Base-by-base conservation (phyloP, 2,888 invertebrate species). In the Plebejus melissa region DNA sequence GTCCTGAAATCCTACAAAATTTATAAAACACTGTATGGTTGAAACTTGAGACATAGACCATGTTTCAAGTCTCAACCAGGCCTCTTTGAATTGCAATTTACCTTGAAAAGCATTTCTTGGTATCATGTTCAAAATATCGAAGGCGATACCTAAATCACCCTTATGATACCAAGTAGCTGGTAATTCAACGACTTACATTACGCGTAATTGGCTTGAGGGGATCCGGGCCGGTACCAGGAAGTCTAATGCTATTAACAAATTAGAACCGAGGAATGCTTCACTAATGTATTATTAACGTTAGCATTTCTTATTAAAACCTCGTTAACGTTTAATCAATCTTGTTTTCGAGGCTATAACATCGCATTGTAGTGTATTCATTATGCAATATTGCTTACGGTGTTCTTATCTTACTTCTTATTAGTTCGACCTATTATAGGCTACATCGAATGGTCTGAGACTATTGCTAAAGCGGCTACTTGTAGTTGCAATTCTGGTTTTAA, bases 241-340 rank as follows among this genome's bases (percentile, higher is more conserved):
- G 38, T 69, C 22, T 70, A 70, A 70, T 70, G 41, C 70, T 70
- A 41, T 70, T 70, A 70, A 41, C 7, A 5, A 70, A 70, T 70
- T 70, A 70, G 70, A 22, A 28, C 41, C 70, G 7, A 70, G 70
- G 38, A 41, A 70, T 16, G 32, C 13, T 32, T 16, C 65, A 32
- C 32, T 65, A 36, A 32, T 65, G 5, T 32, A 32, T 32, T 32
- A 32, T 32, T 32, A 13, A 13, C 13, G 65, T 13, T 32, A 65
- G 32, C 32, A 32, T 13, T 65, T 65, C 13, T 65, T 65, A 65
- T 65, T 65, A 65, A 65, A 32, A 65, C 32, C 65, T 28, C 28
- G 28, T 60, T 60, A 60, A 36, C 16, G 32, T 36, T 11, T 36
- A 65, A 5, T 32, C 32, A 32, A 22, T 28, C 11, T 4, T 65